Conservation (phyloP, 2,797 vertebrate genomes). For the Taeniopygia guttata region DNA sequence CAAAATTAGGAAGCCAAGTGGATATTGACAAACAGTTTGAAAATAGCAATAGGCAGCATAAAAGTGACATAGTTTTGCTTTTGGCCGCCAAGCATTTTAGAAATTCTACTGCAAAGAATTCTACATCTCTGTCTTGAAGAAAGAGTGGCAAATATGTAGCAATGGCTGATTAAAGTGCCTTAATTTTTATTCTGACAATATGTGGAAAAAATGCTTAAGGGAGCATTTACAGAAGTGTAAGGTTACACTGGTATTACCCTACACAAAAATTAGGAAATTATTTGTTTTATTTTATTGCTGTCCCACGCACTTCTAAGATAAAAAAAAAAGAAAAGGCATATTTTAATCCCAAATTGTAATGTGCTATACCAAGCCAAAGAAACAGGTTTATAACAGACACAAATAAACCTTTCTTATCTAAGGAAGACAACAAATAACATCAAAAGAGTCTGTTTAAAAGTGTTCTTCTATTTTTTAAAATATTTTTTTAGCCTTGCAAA, state of each 20-base stretch:
- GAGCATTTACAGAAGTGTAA: neutral
- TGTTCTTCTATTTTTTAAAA: neutral
- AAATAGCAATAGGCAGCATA: neutral
- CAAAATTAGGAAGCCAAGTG: neutral
- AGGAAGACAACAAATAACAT: neutral
- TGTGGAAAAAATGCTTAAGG: neutral
- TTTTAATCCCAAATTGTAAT: neutral
- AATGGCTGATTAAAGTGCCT: neutral
- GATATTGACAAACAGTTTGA: neutral
- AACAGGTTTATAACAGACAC: neutral
- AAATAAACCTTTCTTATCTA: neutral
- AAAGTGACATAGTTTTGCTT: neutral
- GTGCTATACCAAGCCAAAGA: neutral
- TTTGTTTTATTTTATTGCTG: neutral
- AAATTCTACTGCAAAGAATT: neutral
- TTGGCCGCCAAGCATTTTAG: neutral
- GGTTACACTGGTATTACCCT: neutral
- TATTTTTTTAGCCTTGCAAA: neutral
- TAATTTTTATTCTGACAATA: neutral
- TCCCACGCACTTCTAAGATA: neutral
- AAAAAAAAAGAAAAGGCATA: neutral
- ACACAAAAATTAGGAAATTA: neutral
- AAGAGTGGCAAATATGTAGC: neutral
- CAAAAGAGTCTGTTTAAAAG: rapidly evolving
- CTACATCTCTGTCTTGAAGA: neutral